Evolutionary conservation across 2,113 vertebrate species (phyloP).

Genomic region (Proteles cristata): DNA sequence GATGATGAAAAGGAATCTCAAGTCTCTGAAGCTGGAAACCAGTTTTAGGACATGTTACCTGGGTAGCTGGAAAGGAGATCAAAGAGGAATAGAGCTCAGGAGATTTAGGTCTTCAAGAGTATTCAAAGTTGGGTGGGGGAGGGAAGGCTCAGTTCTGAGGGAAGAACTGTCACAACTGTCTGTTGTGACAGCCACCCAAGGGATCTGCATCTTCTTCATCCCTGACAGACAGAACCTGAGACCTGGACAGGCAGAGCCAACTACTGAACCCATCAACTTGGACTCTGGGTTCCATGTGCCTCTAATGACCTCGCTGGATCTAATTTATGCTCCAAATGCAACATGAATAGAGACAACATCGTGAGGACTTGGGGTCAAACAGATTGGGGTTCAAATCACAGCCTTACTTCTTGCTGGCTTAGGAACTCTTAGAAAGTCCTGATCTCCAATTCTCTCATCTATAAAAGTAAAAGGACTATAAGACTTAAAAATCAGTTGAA

Average conservation of each 20-base stretch:
- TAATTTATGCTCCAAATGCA: not conserved
- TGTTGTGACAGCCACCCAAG: not conserved
- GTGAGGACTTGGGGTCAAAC: not conserved
- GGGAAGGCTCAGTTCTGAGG: not conserved
- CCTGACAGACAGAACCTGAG: not conserved
- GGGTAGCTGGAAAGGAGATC: not conserved
- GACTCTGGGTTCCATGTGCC: not conserved
- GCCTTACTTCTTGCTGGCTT: not conserved
- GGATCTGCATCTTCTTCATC: not conserved
- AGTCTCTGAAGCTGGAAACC: slow-evolving; percentile 28
- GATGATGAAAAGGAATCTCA: not conserved
- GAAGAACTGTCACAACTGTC: not conserved
- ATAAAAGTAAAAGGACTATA: not conserved
- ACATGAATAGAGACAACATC: not conserved
- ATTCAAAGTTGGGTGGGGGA: not conserved
- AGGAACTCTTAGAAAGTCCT: not conserved
- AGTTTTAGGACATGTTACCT: not conserved
- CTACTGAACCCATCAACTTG: not conserved
- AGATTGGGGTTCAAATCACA: not conserved
- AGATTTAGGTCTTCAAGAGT: not conserved
- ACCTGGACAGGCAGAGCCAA: not conserved
- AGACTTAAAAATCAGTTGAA: not conserved
- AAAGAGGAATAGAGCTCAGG: slow-evolving; percentile 18
- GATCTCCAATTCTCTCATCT: not conserved
- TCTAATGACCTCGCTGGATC: no score